Conservation (phyloP, 2,113 vertebrate species). For the Ophiodon elongatus region DNA sequence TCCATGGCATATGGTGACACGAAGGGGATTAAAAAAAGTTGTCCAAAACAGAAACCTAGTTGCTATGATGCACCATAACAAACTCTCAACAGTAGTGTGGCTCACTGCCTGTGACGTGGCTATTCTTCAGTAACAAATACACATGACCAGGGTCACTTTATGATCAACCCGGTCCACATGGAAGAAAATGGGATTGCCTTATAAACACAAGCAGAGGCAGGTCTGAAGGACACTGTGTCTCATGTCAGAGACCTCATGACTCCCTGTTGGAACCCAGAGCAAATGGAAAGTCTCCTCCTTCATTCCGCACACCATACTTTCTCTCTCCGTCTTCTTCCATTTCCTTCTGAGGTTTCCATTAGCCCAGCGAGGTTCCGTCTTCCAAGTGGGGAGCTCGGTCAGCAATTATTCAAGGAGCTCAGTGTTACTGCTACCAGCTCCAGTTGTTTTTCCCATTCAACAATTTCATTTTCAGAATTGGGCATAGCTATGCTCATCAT, state of each 20-base stretch:
- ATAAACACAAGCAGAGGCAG: constrained; percentile 37
- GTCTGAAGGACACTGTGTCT: constrained; percentile 12
- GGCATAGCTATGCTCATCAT: constrained; percentile 12
- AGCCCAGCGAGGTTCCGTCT: constrained; percentile 31
- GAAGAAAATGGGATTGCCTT: constrained; percentile 29
- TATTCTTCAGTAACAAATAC: constrained; percentile 46
- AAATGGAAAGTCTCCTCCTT: constrained; percentile 65
- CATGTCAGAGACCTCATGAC: constrained; percentile 41
- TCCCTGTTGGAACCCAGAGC: constrained; percentile 33
- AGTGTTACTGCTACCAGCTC: constrained; percentile 25
- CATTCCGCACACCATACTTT: constrained; percentile 41
- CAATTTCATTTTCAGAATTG: constrained; percentile 26
- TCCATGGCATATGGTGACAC: constrained; percentile 30
- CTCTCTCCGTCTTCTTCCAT: constrained; percentile 47
- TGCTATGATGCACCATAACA: constrained; percentile 81
- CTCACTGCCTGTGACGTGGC: constrained; percentile 48
- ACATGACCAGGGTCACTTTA: constrained; percentile 43
- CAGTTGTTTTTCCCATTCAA: constrained; percentile 1
- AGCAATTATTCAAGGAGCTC: constrained; percentile 37
- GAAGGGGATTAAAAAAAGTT: constrained; percentile 50
- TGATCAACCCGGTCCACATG: constrained; percentile 32
- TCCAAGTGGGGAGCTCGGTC: constrained; percentile 31
- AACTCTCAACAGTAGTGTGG: constrained; percentile 59
- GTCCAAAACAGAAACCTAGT: constrained; percentile 74
- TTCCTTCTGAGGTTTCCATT: constrained; percentile 74